Evolutionary conservation across 2,888 invertebrate species (phyloP), one percentile per base, ranked within the genome.

Genomic region (Aphodius sticticus): DNA sequence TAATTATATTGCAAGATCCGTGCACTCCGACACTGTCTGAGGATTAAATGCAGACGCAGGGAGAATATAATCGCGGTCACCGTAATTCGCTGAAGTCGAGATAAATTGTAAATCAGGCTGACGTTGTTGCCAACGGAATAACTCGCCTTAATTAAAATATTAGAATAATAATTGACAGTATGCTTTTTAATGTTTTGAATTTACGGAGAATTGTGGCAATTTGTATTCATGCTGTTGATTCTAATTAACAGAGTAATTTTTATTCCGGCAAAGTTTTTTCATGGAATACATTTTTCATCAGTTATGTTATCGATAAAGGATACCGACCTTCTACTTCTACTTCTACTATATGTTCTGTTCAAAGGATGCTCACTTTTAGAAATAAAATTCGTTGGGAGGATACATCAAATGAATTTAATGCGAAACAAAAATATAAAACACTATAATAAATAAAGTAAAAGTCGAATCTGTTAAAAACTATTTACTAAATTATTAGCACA

Each of bases 1-100:
- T 74, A 74, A 74, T 74, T 74, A 74, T 74, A 37, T 74, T 74
- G 74, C 74, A 37, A 74, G 74, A 35, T 35, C 37, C 74, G 74
- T 74, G 74, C 74, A 35, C 74, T 36, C 35, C 74, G 74, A 74
- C 35, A 35, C 74, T 16, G 36, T 74, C 26, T 74, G 35, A 74
- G 74, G 74, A 74, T 74, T 74, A 74, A 37, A 74, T 37, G 74
- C 37, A n/a, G 74, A 74, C 74, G 74, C 35, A 53, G 53, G 53
- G 53, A 53, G 53, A 53, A 53, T 53, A 26, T 26, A 53, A 53
- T 0, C 53, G 53, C 53, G 53, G 53, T 53, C 53, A 53, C 53
- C 53, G 6, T 53, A 53, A 53, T 53, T 53, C 53, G 53, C 53
- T 53, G 53, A 53, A 53, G 53, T 53, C 53, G 53, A 53, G 53